A percentile compares a stretch with the other conserved stretches of the same genome.
Conservation (phyloP, 2,797 vertebrate species). For the Darevskia mixta region DNA sequence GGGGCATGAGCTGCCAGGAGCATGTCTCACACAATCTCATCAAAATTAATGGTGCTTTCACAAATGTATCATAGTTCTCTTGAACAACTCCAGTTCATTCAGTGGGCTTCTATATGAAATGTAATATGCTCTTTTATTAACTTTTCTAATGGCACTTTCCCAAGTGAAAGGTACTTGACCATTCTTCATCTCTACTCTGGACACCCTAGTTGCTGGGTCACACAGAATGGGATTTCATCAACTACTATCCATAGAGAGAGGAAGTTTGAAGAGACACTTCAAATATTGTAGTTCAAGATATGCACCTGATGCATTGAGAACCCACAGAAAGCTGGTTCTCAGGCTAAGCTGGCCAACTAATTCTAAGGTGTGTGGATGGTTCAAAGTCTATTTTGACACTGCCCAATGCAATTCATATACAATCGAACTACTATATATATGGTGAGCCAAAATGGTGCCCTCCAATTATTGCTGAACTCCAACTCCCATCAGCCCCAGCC, state of each 20-base stretch:
- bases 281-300: not conserved
- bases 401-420: not conserved
- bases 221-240: not conserved
- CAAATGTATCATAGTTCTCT: not conserved
- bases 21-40: not conserved
- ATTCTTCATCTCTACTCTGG: not conserved
- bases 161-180: conserved; percentile 1
- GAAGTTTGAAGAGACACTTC: not conserved
- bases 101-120: not conserved
- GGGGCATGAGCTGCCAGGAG: not conserved
- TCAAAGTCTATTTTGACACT: not conserved
- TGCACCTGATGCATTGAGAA: not conserved
- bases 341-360: not conserved
- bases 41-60: conserved; percentile 13
- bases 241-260: not conserved
- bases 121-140: not conserved
- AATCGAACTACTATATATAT: not conserved
- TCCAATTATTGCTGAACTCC: too few species aligned
- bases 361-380: not conserved
- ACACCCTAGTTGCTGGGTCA: not conserved
- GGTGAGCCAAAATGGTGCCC: not conserved
- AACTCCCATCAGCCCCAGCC: too few species aligned
- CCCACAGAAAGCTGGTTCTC: not conserved
- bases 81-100: not conserved
- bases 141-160: not conserved